These are phyloP conservation scores for Aleiodes sp. DNA, from an alignment of 1,140 invertebrate species.

Conservation along the genomic window DNA sequence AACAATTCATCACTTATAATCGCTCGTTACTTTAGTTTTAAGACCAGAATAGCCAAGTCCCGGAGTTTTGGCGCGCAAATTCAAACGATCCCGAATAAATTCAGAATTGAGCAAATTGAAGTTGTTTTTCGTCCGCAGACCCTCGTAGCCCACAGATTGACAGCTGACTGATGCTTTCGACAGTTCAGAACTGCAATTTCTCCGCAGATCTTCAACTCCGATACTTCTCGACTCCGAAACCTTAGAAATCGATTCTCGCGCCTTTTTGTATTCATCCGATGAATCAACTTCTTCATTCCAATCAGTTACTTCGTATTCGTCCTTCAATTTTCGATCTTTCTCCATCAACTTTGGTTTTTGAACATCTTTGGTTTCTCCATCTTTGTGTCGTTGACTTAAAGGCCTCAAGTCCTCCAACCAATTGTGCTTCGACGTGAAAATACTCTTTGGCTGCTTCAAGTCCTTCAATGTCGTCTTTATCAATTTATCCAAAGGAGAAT, in stretches of 20 bases:
- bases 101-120: neutral
- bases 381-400: too few relatives aligned
- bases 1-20: neutral
- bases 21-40: neutral
- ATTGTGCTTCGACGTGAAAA: constrained; percentile 34
- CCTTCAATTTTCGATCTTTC: constrained; percentile 15
- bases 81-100: neutral
- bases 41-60: neutral
- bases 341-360: neutral
- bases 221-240: neutral
- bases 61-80: neutral
- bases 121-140: neutral
- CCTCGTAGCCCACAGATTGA: neutral
- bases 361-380: constrained; percentile 14
- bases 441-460: neutral
- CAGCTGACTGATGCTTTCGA: neutral
- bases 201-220: neutral
- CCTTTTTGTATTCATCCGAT: constrained; percentile 29
- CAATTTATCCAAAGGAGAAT: constrained; percentile 33
- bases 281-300: constrained; percentile 28
- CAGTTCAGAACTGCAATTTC: neutral
- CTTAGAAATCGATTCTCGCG: constrained; percentile 16
- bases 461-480: constrained; percentile 42
- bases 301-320: neutral
- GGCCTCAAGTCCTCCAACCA: too few relatives aligned